Percentiles rank a stretch among this genome's conserved stretches.
phyloP scores from a whole-genome alignment of 2,888 invertebrate genomes.

The Ectemnius lituratus region DNA sequence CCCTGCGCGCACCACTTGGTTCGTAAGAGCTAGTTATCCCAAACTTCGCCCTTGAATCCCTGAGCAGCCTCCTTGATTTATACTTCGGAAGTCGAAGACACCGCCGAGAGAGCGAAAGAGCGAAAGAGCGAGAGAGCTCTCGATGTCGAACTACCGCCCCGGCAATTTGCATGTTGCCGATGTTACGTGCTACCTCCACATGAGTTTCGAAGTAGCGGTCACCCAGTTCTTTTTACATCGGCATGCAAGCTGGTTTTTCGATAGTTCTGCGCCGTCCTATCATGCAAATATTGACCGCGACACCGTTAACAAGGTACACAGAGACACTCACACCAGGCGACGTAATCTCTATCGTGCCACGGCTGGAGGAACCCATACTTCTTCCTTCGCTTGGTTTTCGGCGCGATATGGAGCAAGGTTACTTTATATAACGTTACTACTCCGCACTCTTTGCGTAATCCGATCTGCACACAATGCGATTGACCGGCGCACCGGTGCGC shows the following conservation, averaged over 20 bases:
- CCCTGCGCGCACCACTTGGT: background rate
- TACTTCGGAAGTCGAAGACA: no score
- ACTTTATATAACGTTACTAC: conserved; percentile 1
- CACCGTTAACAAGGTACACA: background rate
- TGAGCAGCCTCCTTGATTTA: no score
- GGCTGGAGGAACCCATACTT: conserved; percentile 1
- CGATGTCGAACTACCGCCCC: no score
- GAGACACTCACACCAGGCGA: background rate
- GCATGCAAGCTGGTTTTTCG: background rate
- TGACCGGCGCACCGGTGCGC: conserved; percentile 27
- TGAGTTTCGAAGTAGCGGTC: conserved; percentile 33
- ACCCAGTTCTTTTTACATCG: conserved; percentile 20
- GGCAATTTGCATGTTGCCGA: background rate
- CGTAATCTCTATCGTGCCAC: background rate
- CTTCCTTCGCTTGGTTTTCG: background rate
- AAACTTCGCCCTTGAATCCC: no score
- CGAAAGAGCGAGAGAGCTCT: no score
- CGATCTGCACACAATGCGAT: conserved; percentile 8
- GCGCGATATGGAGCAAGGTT: conserved; percentile 8
- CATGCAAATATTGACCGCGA: conserved; percentile 8
- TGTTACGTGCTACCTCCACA: background rate
- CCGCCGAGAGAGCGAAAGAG: no score
- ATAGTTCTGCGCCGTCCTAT: conserved; percentile 3
- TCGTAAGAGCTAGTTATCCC: no score
- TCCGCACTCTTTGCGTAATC: background rate